Evolutionary conservation across 2,797 vertebrate genomes (phyloP).

Genomic region (Squalus acanthias): DNA sequence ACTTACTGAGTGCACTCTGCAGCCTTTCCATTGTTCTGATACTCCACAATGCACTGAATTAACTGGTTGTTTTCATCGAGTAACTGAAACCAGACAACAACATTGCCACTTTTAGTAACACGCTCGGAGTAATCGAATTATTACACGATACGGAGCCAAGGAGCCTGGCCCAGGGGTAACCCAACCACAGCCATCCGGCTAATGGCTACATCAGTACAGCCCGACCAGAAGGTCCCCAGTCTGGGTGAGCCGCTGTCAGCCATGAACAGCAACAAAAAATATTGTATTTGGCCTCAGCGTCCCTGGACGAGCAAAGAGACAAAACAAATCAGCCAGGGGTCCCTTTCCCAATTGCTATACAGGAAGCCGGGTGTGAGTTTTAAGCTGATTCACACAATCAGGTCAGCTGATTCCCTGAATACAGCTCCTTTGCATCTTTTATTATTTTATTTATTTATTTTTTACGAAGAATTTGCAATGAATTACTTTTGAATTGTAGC

Average conservation of each 20-base stretch:
- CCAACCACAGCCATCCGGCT: neutral
- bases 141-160: neutral
- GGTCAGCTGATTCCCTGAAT: neutral
- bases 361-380: neutral
- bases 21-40: constrained; percentile 86
- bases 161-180: neutral
- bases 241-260: neutral
- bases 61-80: constrained; percentile 94
- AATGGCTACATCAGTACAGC: neutral
- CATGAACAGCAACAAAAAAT: neutral
- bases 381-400: neutral
- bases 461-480: neutral
- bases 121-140: neutral
- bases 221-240: neutral
- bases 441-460: neutral
- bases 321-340: neutral
- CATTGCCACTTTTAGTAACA: neutral
- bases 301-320: neutral
- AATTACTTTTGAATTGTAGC: neutral
- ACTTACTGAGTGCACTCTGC: constrained; percentile 89
- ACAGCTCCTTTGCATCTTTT: neutral
- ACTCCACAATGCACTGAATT: constrained; percentile 82
- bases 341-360: neutral
- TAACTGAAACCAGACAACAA: constrained; percentile 57
- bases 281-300: neutral